These are phyloP conservation scores for Hyles lineata DNA, from an alignment of 2,888 invertebrate genomes.

Conservation along the genomic window DNA sequence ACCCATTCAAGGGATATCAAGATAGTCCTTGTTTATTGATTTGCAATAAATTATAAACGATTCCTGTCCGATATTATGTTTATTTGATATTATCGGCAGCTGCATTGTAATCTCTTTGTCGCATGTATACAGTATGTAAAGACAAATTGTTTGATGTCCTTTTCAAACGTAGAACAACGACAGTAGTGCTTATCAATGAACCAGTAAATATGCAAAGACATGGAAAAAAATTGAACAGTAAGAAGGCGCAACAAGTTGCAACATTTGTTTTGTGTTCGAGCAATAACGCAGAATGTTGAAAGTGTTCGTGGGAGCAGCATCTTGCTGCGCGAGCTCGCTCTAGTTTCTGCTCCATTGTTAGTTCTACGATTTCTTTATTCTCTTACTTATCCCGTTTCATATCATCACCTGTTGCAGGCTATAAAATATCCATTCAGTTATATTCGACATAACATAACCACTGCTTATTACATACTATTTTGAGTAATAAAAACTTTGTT, in stretches of 20 bases:
- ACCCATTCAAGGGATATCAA: background rate
- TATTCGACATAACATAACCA: background rate
- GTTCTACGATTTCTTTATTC: slow-evolving; percentile 48
- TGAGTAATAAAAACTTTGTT: background rate
- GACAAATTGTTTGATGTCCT: no score
- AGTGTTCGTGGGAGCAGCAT: slow-evolving; percentile 70
- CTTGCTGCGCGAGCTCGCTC: slow-evolving; percentile 61
- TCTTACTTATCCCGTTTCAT: slow-evolving; percentile 37
- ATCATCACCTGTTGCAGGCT: background rate
- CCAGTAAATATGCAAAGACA: background rate
- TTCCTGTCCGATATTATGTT: no score
- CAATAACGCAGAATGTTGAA: slow-evolving; percentile 60
- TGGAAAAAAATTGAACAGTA: slow-evolving; percentile 6
- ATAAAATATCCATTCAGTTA: background rate
- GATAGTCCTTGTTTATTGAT: no score
- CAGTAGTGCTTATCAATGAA: background rate
- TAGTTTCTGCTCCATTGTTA: slow-evolving; percentile 65
- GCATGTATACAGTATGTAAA: no score
- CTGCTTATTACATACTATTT: background rate
- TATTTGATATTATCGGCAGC: no score
- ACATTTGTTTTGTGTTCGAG: slow-evolving; percentile 53
- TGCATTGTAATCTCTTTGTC: no score
- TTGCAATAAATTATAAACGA: no score
- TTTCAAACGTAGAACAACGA: no score
- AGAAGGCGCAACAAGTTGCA: slow-evolving; percentile 41